Base-by-base conservation (phyloP, 2,113 vertebrate species). In the Neodon shergylaensis region DNA sequence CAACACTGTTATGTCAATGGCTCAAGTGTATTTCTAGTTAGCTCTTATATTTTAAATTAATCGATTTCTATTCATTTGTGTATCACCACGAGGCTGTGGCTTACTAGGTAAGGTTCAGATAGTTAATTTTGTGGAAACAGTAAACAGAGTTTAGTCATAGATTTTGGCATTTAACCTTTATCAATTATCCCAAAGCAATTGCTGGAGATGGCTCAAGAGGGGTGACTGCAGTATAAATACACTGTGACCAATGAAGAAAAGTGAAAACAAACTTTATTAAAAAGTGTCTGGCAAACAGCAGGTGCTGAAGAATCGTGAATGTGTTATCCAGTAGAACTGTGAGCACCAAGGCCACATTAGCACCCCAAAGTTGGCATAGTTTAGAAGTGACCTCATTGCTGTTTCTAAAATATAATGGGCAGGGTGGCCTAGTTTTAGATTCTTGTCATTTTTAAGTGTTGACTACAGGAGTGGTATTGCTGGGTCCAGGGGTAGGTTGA, bases 361-460 rank as follows among this genome's bases (percentile, higher is more conserved):
- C 3, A 33, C 39, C 39, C 26, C 26, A 52, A 91, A 66, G 7
- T 65, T 81, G 44, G 26, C 82, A 81, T 61, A 81, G 65, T 91
- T 82, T 83, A 79, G 44, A 89, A 74, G 36, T 58, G 83, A 95
- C 90, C 90, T 94, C 63, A 89, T 58, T 95, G 73, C 63, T 73
- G 6, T 63, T 92, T 96, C 89, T 92, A 61, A 95, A 95, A 86
- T 70, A 39, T 65, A 89, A 83, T 90, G 63, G 77, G 21, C 68
- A 93, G 44, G 21, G 5, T 83, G 83, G 36, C 78, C 90, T 94
- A 89, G 31, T 95, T 96, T 83, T 73, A 74, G 42, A 76, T 42
- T 89, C 82, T 92, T 93, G 28, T 54, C 42, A 77, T 87, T 82
- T 66, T 13, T 73, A 16, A 76, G 72, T 93, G 36, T 77, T 79